phyloP scores from a whole-genome alignment of 1,140 invertebrate species.

The Pogonomyrmex barbatus region DNA sequence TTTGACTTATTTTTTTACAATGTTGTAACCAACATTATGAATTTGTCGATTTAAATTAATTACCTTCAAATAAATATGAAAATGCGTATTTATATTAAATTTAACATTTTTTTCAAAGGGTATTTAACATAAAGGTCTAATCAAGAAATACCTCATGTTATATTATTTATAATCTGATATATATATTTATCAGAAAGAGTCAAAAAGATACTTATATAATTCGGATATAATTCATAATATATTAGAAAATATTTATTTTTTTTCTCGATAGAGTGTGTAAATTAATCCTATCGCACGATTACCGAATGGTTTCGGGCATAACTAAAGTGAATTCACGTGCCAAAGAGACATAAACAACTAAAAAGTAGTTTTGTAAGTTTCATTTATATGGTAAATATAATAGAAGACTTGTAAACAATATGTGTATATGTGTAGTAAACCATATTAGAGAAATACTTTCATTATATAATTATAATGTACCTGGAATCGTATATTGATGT shows the following conservation, averaged over 20 bases:
- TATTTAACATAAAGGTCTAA: neutral
- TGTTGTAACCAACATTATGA: neutral
- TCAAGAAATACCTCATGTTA: conserved; percentile 3
- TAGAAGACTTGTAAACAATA: conserved; percentile 9
- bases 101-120: neutral
- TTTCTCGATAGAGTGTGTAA: conserved; percentile 48
- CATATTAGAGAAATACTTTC: conserved; percentile 26
- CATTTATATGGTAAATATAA: neutral
- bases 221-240: conserved; percentile 25
- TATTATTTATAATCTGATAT: neutral
- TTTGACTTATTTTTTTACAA: neutral
- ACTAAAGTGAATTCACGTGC: conserved; percentile 85
- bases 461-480: conserved; percentile 41
- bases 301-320: conserved; percentile 56
- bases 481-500: conserved; percentile 27
- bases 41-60: neutral
- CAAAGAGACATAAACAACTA: conserved; percentile 79
- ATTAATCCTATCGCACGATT: conserved; percentile 1
- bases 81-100: neutral
- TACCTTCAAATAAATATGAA: neutral
- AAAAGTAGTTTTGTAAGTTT: conserved; percentile 48
- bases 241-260: conserved; percentile 69
- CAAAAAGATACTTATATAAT: conserved; percentile 37
- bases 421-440: neutral
- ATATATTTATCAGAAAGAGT: neutral